These are phyloP conservation scores for Caloenas nicobarica DNA, from an alignment of 2,113 vertebrate genomes.

Conservation along the genomic window DNA sequence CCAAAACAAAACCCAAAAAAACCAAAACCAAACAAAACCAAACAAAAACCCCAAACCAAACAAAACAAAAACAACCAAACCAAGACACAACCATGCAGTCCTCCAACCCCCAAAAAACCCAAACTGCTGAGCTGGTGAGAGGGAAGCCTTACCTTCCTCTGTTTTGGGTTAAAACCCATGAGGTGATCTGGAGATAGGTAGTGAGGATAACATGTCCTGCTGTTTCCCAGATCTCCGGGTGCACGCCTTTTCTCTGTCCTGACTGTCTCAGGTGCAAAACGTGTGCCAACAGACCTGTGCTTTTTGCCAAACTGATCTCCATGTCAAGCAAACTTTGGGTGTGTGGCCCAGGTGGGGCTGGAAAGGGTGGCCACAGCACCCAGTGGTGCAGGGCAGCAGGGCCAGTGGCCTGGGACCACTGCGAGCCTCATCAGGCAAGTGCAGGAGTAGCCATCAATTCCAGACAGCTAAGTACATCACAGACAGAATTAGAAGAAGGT, in stretches of 20 bases:
- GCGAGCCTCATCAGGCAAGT: neutral
- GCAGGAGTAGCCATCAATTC: neutral
- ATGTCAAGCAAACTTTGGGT: neutral
- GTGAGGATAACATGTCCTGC: rapidly evolving
- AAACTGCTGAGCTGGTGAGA: neutral
- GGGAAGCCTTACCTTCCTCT: neutral
- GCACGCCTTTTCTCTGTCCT: neutral
- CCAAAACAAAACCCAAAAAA: too few relatives aligned
- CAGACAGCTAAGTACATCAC: neutral
- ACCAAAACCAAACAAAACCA: neutral
- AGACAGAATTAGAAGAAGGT: neutral
- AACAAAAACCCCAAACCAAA: too few relatives aligned
- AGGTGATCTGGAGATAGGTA: neutral
- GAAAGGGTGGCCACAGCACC: neutral
- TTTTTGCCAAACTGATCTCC: neutral
- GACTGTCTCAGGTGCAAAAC: neutral
- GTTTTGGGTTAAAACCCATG: neutral
- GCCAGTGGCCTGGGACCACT: neutral
- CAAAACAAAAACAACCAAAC: neutral
- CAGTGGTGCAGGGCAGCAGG: neutral
- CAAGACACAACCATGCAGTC: neutral
- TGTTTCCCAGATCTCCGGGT: neutral
- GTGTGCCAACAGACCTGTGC: neutral
- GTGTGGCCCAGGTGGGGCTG: neutral
- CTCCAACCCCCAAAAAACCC: rapidly evolving